Percentiles rank a stretch among this genome's conserved stretches.
phyloP scores from a whole-genome alignment of 2,888 invertebrate species.

The Heterodera filipjevi region DNA sequence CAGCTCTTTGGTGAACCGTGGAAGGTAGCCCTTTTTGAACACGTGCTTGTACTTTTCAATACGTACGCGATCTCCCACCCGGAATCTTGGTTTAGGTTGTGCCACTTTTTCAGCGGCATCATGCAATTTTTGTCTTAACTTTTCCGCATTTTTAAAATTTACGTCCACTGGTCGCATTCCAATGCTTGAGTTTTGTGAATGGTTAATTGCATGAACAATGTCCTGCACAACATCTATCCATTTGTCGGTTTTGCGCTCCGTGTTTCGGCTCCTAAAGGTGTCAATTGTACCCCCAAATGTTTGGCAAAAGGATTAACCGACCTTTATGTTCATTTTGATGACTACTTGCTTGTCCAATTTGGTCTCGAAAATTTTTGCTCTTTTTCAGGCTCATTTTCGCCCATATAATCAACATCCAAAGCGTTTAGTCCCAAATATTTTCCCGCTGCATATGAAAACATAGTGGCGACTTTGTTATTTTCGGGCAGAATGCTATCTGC shows the following conservation, averaged over 20 bases:
- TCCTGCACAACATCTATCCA: constrained; percentile 30
- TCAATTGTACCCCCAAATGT: too few species aligned
- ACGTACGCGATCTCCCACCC: too few species aligned
- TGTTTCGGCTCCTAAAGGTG: background rate
- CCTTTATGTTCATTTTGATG: background rate
- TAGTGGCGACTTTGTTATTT: background rate
- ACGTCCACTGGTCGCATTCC: constrained; percentile 18
- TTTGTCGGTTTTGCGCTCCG: constrained; percentile 19
- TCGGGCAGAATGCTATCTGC: background rate
- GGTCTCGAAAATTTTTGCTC: too few species aligned
- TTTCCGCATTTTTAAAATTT: constrained; percentile 19
- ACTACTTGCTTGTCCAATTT: too few species aligned
- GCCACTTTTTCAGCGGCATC: too few species aligned
- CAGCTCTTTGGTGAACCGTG: too few species aligned
- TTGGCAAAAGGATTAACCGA: background rate
- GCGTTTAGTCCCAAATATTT: background rate
- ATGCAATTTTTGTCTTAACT: background rate
- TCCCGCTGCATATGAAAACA: background rate
- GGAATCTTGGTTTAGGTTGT: too few species aligned
- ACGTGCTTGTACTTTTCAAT: too few species aligned
- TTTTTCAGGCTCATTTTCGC: too few species aligned
- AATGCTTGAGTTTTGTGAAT: constrained; percentile 19
- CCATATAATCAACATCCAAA: background rate
- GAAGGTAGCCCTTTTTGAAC: too few species aligned
- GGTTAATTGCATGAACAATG: constrained; percentile 29